Evolutionary conservation across 2,113 vertebrate genomes (phyloP), one percentile per base, ranked within the genome.

Genomic region (Pelmatolapia mariae): DNA sequence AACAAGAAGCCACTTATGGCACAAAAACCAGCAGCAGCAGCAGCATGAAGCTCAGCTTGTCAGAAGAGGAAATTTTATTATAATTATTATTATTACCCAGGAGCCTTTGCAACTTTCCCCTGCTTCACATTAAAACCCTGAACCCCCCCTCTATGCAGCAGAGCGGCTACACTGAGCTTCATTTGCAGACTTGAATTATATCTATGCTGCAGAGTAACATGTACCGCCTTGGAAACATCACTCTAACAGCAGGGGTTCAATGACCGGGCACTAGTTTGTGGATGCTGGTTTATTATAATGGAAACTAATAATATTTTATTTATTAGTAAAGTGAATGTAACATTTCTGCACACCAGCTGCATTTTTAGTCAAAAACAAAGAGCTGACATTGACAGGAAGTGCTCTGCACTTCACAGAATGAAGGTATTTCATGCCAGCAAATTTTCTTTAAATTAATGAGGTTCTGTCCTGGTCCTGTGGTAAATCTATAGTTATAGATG

Each of bases 1-100:
- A 91, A 89, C 87, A 83, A 83, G 88, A 89, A 91, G 91, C 82
- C 91, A 89, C 86, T 86, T 92, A 66, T 92, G 93, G 91, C 91
- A 93, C 87, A 43, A 66, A 71, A 82, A 79, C 61, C 84, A 80
- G 91, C 71, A 8, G 81, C 36, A 82, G 68, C 68, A 87, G 71
- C 91, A 89, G 89, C 84, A 13, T 45, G 43, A 84, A 68, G 73
- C 53, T 73, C 47, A 4, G 81, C 81, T 45, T 5, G n/a, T 29
- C 59, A 50, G 53, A 80, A 12, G 53, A 61, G 11, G 8, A 7
- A 38, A 38, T 66, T 12, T 13, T 38, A 66, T 66, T 66, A 66
- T 36, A 36, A 63, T 33, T 7, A 63, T 33, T 63, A 11, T 18
- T 26, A 26, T 81, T 83, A 87, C 84, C 90, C 90, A 88, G 86